Base-by-base conservation (phyloP, 2,113 vertebrate species). In the Chunga burmeisteri region DNA sequence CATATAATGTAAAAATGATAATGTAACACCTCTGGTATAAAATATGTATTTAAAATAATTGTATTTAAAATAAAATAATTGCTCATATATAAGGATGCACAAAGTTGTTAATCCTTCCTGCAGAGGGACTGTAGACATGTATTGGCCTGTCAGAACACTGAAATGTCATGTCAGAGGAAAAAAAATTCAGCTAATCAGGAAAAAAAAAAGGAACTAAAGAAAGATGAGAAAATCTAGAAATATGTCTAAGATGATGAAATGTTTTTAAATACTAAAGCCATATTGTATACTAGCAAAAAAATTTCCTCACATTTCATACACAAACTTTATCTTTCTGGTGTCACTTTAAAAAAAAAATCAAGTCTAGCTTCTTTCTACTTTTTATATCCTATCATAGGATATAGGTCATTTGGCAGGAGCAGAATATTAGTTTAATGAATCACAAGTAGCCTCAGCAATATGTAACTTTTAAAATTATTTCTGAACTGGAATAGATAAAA, bases 401-500 rank as follows among this genome's bases (percentile, higher is more conserved):
- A 81, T 55, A 83, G 56, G 16, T 73, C 78, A 82, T 89, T 94
- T 87, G 10, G 67, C 25, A 58, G 18, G 10, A 93, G n/a, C 79
- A 94, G 94, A 97, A 77, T 30, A n/a, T 91, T 66, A 49, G 34
- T 83, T 46, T 68, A 91, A 96, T 83, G 34, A 96, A 82, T 90
- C 85, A 78, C 55, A 95, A 50, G 32, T 71, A 90, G 30, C 18
- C 73, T 94, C 88, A 88, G 59, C 85, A 95, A 84, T 90, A 94
- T 38, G 19, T 56, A 95, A 87, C 67, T 95, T 97, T 72, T 86
- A 66, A 75, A 53, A 86, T 30, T 16, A 29, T 66, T 94, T 96
- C 88, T 81, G 79, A 92, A 70, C 32, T 74, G n/a, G 47, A 88
- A 91, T 55, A 94, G 47, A 81, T 71, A 93, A 93, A 95, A 42